Evolutionary conservation across 2,113 vertebrate genomes (phyloP).

Genomic region (Urocynchramus pylzowi): DNA sequence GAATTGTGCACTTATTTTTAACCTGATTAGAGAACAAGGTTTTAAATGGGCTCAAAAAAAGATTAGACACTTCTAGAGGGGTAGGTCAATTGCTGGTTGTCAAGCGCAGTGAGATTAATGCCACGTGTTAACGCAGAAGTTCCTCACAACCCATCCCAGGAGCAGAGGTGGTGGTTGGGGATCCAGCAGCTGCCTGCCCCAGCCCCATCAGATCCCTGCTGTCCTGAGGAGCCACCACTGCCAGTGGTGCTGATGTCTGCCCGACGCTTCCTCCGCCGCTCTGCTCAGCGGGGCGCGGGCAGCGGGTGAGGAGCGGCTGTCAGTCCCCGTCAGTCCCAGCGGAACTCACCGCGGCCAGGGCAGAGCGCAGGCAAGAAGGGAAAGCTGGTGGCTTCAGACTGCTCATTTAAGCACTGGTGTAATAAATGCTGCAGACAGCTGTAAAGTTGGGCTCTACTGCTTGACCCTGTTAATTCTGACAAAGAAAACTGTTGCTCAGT

Average conservation of each 20-base stretch:
- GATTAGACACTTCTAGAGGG: background rate
- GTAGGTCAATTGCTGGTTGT: background rate
- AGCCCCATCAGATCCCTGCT: background rate
- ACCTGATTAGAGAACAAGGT: background rate
- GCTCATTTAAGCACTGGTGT: background rate
- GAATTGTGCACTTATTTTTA: background rate
- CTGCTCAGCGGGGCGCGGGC: accelerated
- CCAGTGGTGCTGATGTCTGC: accelerated
- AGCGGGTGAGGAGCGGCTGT: accelerated
- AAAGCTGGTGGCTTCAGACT: background rate
- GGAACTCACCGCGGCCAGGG: background rate
- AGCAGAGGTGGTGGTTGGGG: background rate
- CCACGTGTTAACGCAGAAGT: background rate
- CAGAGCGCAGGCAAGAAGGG: background rate
- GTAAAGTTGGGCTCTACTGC: background rate
- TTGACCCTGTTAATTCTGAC: background rate
- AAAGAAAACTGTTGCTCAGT: background rate
- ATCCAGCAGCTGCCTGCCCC: background rate
- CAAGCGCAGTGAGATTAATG: background rate
- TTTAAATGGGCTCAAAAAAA: background rate
- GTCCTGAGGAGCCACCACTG: background rate
- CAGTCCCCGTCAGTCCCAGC: background rate
- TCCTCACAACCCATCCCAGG: background rate
- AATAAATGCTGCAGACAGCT: background rate
- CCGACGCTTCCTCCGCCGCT: background rate